Percentiles rank a stretch among this genome's conserved stretches.
These are phyloP conservation scores for Cantharis rufa DNA, from an alignment of 2,888 invertebrate species.

Conservation along the genomic window DNA sequence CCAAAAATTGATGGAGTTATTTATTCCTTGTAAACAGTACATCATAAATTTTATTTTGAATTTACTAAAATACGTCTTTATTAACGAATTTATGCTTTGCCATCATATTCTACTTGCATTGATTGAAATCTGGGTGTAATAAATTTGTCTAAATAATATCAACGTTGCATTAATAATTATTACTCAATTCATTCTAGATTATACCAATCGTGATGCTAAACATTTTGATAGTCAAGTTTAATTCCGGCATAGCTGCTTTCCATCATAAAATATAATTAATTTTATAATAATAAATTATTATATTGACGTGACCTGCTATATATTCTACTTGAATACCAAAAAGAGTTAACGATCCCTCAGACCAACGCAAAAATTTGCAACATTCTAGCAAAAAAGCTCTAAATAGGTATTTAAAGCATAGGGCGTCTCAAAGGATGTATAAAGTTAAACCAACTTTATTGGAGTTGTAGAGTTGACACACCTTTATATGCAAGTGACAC, in stretches of 20 bases:
- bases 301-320: background rate
- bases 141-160: background rate
- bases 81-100: background rate
- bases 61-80: background rate
- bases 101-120: background rate
- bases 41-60: background rate
- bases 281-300: background rate
- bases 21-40: too few species aligned
- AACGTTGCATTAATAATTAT: background rate
- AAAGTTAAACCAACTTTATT: too few species aligned
- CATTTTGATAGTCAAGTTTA: background rate
- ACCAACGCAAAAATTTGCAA: too few species aligned
- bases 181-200: background rate
- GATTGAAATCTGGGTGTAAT: background rate
- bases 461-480: too few species aligned
- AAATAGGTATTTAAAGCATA: too few species aligned
- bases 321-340: background rate
- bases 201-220: too few species aligned
- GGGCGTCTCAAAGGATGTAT: too few species aligned
- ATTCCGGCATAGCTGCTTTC: background rate
- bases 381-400: too few species aligned
- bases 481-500: too few species aligned
- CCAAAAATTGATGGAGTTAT: too few species aligned
- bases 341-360: background rate
- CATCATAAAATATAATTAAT: background rate